Percentiles rank a stretch among this genome's conserved stretches.
These are phyloP conservation scores for Parotia lawesii DNA, from an alignment of 2,113 vertebrate species.

Conservation along the genomic window DNA sequence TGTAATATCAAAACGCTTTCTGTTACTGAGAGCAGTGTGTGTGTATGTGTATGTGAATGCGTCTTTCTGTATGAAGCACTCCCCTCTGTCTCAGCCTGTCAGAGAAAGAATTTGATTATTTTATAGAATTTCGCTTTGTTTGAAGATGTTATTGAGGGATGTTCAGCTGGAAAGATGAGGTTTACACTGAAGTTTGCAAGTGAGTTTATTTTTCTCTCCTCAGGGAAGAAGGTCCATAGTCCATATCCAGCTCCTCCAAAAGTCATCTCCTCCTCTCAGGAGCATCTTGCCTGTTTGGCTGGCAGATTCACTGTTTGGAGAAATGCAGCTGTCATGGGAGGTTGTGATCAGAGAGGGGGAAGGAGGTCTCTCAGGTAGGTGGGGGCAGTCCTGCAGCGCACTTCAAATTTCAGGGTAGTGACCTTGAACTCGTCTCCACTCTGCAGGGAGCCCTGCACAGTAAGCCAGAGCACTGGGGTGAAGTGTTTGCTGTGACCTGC, in stretches of 20 bases:
- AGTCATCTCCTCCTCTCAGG: not conserved
- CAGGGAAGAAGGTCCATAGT: not conserved
- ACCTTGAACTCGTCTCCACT: not conserved
- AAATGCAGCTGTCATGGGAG: not conserved
- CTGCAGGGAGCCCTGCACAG: not conserved
- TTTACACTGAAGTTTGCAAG: not conserved
- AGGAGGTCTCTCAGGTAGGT: not conserved
- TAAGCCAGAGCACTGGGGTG: not conserved
- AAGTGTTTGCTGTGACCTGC: slow-evolving; percentile 37
- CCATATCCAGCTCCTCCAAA: not conserved
- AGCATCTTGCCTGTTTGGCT: not conserved
- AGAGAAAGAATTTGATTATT: slow-evolving; percentile 10
- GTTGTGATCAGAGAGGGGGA: not conserved
- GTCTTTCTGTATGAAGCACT: not conserved
- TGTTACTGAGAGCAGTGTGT: not conserved
- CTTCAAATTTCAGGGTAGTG: slow-evolving; percentile 15
- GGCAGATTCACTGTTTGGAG: not conserved
- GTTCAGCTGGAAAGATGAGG: not conserved
- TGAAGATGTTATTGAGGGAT: slow-evolving; percentile 19
- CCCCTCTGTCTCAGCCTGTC: not conserved
- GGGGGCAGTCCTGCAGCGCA: not conserved
- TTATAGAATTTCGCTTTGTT: not conserved
- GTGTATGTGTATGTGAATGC: not conserved
- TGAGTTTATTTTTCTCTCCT: slow-evolving; percentile 37
- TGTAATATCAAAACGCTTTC: slow-evolving; percentile 16